Percentiles rank a stretch among this genome's conserved stretches.
Conservation (phyloP, 2,888 invertebrate genomes). For the Diachrysia chrysitis region DNA sequence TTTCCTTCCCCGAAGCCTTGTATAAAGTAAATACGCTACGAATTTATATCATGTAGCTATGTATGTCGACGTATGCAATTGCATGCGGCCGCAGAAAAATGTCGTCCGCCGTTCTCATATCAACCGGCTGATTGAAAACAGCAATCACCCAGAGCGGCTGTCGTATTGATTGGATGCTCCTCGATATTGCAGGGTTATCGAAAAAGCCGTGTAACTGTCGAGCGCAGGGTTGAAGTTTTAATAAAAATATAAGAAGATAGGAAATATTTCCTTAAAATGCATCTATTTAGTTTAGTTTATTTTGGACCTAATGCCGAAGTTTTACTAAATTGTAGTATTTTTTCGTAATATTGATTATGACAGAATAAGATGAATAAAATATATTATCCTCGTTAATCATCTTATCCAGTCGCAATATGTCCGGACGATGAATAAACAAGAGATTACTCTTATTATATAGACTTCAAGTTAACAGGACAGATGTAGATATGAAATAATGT, state of each 20-base stretch:
- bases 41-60: constrained; percentile 28
- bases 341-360: too few species aligned
- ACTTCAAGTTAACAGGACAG: too few species aligned
- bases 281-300: too few species aligned
- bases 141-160: constrained; percentile 66
- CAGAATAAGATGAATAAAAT: too few species aligned
- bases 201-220: constrained; percentile 60
- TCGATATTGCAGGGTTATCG: constrained; percentile 60
- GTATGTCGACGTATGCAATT: constrained; percentile 37
- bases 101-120: constrained; percentile 50
- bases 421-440: too few species aligned
- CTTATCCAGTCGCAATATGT: too few species aligned
- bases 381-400: too few species aligned
- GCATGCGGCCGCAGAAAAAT: constrained; percentile 55
- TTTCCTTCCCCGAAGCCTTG: constrained; percentile 18
- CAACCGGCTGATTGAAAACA: constrained; percentile 70
- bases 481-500: too few species aligned
- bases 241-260: constrained; percentile 29
- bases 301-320: background rate
- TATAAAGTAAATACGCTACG: constrained; percentile 11
- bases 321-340: too few species aligned
- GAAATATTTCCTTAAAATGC: constrained; percentile 26
- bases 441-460: too few species aligned
- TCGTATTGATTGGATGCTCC: constrained; percentile 66
- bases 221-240: constrained; percentile 52